Evolutionary conservation across 2,113 vertebrate genomes (phyloP).

Genomic region (Xiphophorus couchianus): DNA sequence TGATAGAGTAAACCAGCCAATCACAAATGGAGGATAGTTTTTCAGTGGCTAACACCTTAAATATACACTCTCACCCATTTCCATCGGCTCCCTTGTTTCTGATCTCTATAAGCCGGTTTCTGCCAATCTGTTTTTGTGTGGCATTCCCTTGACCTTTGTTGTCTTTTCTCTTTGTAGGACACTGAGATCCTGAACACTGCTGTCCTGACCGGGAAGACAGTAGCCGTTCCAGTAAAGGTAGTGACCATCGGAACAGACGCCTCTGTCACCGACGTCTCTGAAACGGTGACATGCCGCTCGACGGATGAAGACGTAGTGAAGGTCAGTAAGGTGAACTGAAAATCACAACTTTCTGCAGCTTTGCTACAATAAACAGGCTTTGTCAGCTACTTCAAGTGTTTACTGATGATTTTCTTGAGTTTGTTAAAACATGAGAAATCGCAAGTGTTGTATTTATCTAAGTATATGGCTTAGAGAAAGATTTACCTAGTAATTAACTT

Average conservation of each 20-base stretch:
- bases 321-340: constrained; percentile 75
- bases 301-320: constrained; percentile 90
- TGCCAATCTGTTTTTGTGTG: not conserved
- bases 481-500: not conserved
- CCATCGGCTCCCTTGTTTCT: constrained; percentile 7
- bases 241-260: constrained; percentile 87
- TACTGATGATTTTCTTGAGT: not conserved
- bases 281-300: constrained; percentile 88
- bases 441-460: not conserved
- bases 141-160: constrained; percentile 5
- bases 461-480: not conserved
- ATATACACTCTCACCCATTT: constrained; percentile 13
- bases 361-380: not conserved
- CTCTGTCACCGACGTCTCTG: constrained; percentile 87
- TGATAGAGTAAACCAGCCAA: not conserved
- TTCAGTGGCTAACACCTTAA: not conserved
- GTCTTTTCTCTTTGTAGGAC: constrained; percentile 78
- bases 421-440: not conserved
- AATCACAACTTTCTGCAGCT: not conserved
- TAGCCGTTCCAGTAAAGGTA: constrained; percentile 90
- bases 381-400: not conserved
- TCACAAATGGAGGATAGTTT: not conserved
- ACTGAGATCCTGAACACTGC: constrained; percentile 94
- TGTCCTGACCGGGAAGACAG: constrained; percentile 89
- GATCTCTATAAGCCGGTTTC: not conserved